phyloP scores from a whole-genome alignment of 2,797 vertebrate genomes.

The Euphonia xanthogaster region DNA sequence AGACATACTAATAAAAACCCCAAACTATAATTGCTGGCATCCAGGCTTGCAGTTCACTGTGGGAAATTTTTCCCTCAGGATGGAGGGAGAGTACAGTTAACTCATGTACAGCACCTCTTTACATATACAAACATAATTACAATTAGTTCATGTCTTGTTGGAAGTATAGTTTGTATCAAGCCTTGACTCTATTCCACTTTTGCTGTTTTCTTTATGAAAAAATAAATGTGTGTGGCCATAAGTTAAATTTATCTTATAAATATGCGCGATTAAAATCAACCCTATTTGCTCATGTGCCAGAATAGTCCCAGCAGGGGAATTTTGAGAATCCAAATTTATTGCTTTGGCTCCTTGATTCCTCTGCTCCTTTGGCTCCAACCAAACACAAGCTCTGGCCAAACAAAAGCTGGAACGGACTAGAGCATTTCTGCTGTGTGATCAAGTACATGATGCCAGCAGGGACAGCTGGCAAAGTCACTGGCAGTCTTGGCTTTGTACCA shows the following conservation, averaged over 20 bases:
- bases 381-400: not conserved
- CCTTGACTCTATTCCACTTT: constrained; percentile 3
- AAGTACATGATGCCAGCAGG: not conserved
- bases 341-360: not conserved
- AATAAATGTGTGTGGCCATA: not conserved
- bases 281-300: not conserved
- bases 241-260: constrained; percentile 24
- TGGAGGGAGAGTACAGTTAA: not conserved
- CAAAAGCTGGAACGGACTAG: not conserved
- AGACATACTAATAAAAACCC: not conserved
- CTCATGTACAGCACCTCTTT: not conserved
- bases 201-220: constrained; percentile 23
- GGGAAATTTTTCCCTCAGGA: constrained; percentile 3
- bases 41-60: not conserved
- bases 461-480: not conserved
- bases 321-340: not conserved
- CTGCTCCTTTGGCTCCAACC: not conserved
- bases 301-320: not conserved
- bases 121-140: not conserved
- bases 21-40: constrained; percentile 18
- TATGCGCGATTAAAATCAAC: not conserved
- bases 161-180: not conserved
- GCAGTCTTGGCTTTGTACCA: not conserved
- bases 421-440: not conserved
- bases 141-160: not conserved